Percentiles rank a stretch among this genome's conserved stretches.
phyloP scores from a whole-genome alignment of 2,888 invertebrate genomes.

The Anagyrus pseudococci region DNA sequence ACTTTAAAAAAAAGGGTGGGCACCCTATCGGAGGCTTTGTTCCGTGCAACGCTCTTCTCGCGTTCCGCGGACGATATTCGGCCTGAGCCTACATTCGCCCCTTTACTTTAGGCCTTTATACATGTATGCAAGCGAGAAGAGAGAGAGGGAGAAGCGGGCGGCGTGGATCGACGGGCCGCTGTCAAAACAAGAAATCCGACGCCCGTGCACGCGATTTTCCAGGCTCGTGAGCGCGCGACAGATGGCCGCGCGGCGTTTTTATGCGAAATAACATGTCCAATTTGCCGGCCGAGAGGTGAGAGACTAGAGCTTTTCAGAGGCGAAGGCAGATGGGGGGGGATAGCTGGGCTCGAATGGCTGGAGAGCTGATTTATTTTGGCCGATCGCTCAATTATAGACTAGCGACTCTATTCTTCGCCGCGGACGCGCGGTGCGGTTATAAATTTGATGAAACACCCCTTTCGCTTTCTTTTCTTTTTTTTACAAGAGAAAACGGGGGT shows the following conservation, averaged over 20 bases:
- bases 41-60: no score
- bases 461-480: no score
- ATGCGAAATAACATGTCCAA: conserved; percentile 39
- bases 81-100: no score
- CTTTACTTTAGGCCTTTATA: no score
- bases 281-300: conserved; percentile 42
- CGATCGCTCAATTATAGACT: conserved; percentile 31
- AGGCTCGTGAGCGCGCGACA: conserved; percentile 36
- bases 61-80: no score
- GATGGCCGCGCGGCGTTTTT: conserved; percentile 41
- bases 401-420: neutral
- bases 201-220: conserved; percentile 37
- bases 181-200: conserved; percentile 61
- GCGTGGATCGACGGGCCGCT: conserved; percentile 56
- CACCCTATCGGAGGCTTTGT: no score
- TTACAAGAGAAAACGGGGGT: neutral
- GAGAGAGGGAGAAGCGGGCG: conserved; percentile 17
- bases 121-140: neutral
- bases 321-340: no score
- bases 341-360: conserved; percentile 5
- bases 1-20: no score
- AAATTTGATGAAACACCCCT: neutral
- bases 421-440: conserved; percentile 3
- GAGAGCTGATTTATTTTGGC: conserved; percentile 20
- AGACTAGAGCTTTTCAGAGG: no score